A percentile compares a stretch with the other conserved stretches of the same genome.
Evolutionary conservation across 2,113 vertebrate genomes (phyloP).

Genomic region (Onychorhynchus coronatus): DNA sequence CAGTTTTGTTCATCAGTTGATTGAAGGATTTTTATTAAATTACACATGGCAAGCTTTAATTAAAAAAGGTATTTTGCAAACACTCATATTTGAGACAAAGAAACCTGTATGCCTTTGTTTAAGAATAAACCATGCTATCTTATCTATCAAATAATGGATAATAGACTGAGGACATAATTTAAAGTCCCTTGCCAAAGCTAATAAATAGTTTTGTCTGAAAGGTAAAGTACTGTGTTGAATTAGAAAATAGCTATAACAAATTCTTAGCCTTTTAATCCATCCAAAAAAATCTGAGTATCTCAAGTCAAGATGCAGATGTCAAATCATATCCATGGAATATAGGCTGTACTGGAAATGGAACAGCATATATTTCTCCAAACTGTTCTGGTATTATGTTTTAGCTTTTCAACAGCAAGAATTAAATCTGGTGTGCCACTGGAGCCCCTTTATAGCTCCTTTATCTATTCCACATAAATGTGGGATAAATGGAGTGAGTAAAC

Average conservation of each 20-base stretch:
- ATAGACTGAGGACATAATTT: neutral
- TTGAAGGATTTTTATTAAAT: neutral
- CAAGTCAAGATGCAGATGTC: fast-evolving
- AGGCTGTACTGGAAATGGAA: neutral
- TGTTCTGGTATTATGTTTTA: neutral
- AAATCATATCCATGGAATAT: neutral
- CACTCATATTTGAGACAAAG: neutral
- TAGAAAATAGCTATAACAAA: neutral
- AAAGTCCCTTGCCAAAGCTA: neutral
- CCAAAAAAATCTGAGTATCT: neutral
- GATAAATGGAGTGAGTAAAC: conserved; percentile 32
- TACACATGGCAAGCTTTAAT: neutral
- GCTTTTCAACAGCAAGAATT: neutral
- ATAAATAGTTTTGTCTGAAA: neutral
- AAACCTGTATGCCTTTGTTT: neutral
- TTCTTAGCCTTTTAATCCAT: neutral
- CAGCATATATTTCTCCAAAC: neutral
- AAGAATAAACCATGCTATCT: neutral
- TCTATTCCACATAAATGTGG: neutral
- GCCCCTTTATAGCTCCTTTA: neutral
- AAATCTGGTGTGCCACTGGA: neutral
- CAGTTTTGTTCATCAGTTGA: neutral
- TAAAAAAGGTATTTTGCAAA: neutral
- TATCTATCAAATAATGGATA: neutral
- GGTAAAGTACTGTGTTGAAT: neutral